Evolutionary conservation across 1,140 invertebrate genomes (phyloP).

Genomic region (Teleopsis dalmanni): DNA sequence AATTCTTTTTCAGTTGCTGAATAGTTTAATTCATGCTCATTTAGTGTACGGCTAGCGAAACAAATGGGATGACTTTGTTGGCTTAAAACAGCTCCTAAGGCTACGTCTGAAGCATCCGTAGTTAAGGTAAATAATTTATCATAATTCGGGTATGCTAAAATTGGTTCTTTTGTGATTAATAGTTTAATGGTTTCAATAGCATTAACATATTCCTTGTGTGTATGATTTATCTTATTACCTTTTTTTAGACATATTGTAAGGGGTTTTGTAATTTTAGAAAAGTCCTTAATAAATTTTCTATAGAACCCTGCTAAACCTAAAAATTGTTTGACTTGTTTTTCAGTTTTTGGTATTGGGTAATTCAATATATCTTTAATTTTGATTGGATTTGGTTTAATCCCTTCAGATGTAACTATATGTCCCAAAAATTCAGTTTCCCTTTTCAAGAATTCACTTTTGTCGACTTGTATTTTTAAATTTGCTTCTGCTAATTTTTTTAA

Average conservation of each 20-base stretch:
- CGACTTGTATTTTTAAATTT: neutral
- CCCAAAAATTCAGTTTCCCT: slow-evolving; percentile 13
- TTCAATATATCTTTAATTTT: slow-evolving; percentile 18
- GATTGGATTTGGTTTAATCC: slow-evolving; percentile 14
- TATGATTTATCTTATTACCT: neutral
- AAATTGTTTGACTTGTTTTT: slow-evolving; percentile 15
- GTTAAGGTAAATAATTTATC: neutral
- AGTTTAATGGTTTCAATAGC: neutral
- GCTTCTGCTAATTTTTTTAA: neutral
- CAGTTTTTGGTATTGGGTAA: slow-evolving; percentile 11
- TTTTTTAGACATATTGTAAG: neutral
- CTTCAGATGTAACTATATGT: slow-evolving; percentile 11
- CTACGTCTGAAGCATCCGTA: neutral
- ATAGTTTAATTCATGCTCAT: slow-evolving; percentile 1
- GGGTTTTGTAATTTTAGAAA: slow-evolving; percentile 9
- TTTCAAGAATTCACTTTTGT: slow-evolving; percentile 7
- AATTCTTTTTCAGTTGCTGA: slow-evolving; percentile 2
- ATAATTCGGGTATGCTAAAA: slow-evolving; percentile 2
- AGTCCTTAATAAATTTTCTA: slow-evolving; percentile 18
- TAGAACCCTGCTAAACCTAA: slow-evolving; percentile 14
- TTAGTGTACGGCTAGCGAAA: slow-evolving; percentile 1
- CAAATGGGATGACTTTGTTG: neutral
- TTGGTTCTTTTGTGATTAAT: neutral
- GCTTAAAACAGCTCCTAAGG: slow-evolving; percentile 3
- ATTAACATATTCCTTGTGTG: neutral